Evolutionary conservation across 2,888 invertebrate genomes (phyloP).

Genomic region (Mythimna lalbum): DNA sequence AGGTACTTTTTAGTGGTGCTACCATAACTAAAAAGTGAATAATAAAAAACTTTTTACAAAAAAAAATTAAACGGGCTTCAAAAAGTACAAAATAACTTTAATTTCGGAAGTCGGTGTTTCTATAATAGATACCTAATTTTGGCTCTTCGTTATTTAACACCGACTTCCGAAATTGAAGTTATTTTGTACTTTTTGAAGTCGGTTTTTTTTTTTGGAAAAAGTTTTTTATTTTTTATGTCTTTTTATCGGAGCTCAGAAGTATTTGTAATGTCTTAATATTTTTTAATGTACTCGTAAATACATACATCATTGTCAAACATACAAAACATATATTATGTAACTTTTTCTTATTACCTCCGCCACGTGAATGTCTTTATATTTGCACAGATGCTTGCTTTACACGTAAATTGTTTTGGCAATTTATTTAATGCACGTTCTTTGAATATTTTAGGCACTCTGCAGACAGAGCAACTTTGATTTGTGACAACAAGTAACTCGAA

Average conservation of each 20-base stretch:
- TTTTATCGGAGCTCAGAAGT: neutral
- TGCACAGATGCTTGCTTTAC: neutral
- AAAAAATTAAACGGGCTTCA: too few species aligned
- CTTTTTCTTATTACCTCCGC: constrained; percentile 25
- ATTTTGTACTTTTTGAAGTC: too few species aligned
- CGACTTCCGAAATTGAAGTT: too few species aligned
- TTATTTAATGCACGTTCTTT: neutral
- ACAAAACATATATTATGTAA: constrained; percentile 18
- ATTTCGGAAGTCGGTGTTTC: too few species aligned
- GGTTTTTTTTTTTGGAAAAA: too few species aligned
- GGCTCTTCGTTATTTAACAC: too few species aligned
- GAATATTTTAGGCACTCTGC: neutral
- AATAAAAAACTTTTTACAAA: too few species aligned
- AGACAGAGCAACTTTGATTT: neutral
- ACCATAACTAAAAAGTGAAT: too few species aligned
- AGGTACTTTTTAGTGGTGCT: too few species aligned
- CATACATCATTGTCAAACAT: neutral
- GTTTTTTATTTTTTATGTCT: too few species aligned
- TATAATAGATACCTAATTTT: too few species aligned
- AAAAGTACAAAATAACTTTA: too few species aligned
- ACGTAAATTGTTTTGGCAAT: constrained; percentile 1
- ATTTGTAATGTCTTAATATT: neutral
- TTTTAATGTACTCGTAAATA: neutral
- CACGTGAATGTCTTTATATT: neutral
- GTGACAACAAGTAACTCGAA: neutral